Percentiles rank a stretch among this genome's conserved stretches.
Evolutionary conservation across 2,113 vertebrate genomes (phyloP).

Genomic region (Phocoena sinus): DNA sequence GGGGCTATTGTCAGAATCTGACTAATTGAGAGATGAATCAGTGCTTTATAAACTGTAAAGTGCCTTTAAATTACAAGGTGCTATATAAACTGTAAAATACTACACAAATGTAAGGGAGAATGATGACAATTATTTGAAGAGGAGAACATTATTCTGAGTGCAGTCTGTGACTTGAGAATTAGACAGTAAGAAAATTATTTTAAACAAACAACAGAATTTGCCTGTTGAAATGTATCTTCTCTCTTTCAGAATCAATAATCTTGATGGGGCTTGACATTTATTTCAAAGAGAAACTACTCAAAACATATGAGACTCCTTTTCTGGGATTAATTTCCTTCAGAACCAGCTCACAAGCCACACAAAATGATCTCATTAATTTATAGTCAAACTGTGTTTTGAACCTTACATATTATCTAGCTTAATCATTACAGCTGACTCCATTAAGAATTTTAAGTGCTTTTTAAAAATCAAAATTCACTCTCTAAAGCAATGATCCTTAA

Average conservation of each 20-base stretch:
- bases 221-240: neutral
- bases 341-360: neutral
- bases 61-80: neutral
- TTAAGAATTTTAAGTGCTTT: neutral
- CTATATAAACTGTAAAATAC: neutral
- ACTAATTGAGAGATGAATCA: neutral
- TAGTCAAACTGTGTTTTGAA: neutral
- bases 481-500: slow-evolving; percentile 1
- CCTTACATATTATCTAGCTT: neutral
- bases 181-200: neutral
- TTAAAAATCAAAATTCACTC: neutral
- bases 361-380: slow-evolving; percentile 30
- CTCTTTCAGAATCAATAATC: neutral
- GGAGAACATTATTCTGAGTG: neutral
- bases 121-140: neutral
- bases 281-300: slow-evolving; percentile 25
- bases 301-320: neutral
- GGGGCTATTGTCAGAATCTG: neutral
- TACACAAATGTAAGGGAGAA: neutral
- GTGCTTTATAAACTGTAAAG: neutral
- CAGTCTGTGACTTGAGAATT: neutral
- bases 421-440: neutral
- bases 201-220: neutral
- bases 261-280: neutral
- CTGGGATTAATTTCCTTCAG: slow-evolving; percentile 18